phyloP scores from a whole-genome alignment of 2,888 invertebrate genomes.

The Myathropa florea region DNA sequence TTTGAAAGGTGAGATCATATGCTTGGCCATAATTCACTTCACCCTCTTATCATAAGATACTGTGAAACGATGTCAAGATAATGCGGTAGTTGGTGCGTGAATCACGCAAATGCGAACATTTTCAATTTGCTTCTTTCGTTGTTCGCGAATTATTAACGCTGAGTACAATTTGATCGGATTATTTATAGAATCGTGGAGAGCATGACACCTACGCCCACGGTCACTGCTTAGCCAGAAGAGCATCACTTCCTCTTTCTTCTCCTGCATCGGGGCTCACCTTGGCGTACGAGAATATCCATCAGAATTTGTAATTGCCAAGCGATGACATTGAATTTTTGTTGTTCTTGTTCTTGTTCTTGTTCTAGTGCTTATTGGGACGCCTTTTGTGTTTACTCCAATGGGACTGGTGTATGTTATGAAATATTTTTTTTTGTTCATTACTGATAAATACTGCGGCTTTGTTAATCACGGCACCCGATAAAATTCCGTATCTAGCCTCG shows the following conservation, averaged over 20 bases:
- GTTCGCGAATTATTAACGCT: constrained; percentile 5
- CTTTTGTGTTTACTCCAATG: background rate
- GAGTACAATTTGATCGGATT: constrained; percentile 35
- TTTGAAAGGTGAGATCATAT: constrained; percentile 84
- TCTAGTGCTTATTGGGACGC: background rate
- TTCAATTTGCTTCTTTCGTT: background rate
- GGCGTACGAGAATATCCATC: background rate
- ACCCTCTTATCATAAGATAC: constrained; percentile 24
- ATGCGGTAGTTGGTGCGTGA: constrained; percentile 11
- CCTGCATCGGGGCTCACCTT: constrained; percentile 18
- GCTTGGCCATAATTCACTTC: background rate
- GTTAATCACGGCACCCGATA: constrained; percentile 10
- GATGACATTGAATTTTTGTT: constrained; percentile 48
- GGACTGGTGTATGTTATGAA: background rate
- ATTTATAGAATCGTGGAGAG: constrained; percentile 52
- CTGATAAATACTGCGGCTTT: constrained; percentile 36
- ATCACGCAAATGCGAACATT: constrained; percentile 7
- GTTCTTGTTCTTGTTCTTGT: background rate
- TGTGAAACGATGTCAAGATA: constrained; percentile 33
- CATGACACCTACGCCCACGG: constrained; percentile 60
- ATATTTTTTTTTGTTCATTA: background rate
- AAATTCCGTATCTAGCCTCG: background rate
- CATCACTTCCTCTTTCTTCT: background rate
- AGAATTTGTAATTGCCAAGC: constrained; percentile 24
- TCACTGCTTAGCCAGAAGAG: background rate